phyloP scores from a whole-genome alignment of 2,113 vertebrate genomes.

The Chitala chitala region DNA sequence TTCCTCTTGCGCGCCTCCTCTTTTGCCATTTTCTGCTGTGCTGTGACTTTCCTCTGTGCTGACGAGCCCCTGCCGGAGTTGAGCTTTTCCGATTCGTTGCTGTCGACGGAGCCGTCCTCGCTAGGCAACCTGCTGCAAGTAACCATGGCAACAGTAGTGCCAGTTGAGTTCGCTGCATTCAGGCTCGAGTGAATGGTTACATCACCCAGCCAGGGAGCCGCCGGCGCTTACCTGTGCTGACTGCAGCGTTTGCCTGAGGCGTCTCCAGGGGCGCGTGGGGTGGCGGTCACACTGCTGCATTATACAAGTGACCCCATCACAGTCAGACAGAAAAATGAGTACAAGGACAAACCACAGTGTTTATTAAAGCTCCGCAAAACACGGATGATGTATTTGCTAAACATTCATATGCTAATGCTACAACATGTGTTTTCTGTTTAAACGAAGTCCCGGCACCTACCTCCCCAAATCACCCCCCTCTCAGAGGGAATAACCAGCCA shows the following conservation, averaged over 20 bases:
- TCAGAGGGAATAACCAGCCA: not conserved
- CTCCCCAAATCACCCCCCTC: too few relatives aligned
- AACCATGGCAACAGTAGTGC: constrained; percentile 94
- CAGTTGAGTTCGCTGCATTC: constrained; percentile 61
- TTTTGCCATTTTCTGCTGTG: constrained; percentile 82
- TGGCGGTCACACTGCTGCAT: not conserved
- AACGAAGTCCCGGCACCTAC: too few relatives aligned
- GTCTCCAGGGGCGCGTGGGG: constrained; percentile 18
- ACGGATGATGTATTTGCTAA: not conserved
- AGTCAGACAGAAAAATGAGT: not conserved
- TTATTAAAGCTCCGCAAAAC: not conserved
- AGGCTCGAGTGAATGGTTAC: constrained; percentile 64
- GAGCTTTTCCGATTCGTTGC: constrained; percentile 86
- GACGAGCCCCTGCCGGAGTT: constrained; percentile 73
- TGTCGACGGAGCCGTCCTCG: constrained; percentile 91
- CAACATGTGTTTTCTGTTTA: too few relatives aligned
- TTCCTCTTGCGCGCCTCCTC: constrained; percentile 81
- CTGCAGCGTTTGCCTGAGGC: not conserved
- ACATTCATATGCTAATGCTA: constrained; percentile 1
- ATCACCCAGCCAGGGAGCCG: constrained; percentile 41
- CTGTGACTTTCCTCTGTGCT: constrained; percentile 74
- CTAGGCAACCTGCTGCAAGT: constrained; percentile 89
- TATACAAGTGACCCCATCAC: not conserved
- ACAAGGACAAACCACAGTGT: not conserved
- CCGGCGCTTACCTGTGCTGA: constrained; percentile 24